Evolutionary conservation across 1,140 invertebrate genomes (phyloP).

Genomic region (Pseudachorutes palmiensis): DNA sequence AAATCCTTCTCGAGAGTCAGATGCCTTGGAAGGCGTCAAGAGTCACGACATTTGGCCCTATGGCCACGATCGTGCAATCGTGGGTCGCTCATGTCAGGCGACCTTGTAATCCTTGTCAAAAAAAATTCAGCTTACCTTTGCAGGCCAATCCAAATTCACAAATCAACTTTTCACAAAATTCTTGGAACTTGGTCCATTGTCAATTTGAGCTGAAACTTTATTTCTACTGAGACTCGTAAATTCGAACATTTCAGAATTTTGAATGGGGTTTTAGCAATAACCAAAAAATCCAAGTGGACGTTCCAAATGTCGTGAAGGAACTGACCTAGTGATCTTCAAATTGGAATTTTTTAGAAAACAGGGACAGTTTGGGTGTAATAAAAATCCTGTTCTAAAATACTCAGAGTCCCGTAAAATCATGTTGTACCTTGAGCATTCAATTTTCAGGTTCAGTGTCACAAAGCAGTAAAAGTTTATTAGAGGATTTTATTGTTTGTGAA

Average conservation of each 20-base stretch:
- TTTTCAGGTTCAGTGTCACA: neutral
- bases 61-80: slow-evolving; percentile 1
- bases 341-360: neutral
- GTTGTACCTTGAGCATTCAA: neutral
- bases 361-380: too few relatives aligned
- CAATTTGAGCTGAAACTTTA: neutral
- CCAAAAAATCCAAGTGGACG: neutral
- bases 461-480: neutral
- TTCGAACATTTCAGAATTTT: neutral
- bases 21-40: neutral
- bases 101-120: neutral
- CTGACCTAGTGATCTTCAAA: neutral
- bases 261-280: neutral
- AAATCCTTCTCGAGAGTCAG: neutral
- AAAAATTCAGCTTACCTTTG: neutral
- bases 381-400: neutral
- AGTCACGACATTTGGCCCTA: neutral
- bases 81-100: neutral
- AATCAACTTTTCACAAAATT: neutral
- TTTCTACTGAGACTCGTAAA: neutral
- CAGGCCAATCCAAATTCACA: neutral
- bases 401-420: neutral
- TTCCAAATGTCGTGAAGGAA: neutral
- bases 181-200: neutral
- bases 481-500: neutral